Evolutionary conservation across 2,888 invertebrate genomes (phyloP), one percentile per base, ranked within the genome.

Genomic region (Eledone cirrhosa): DNA sequence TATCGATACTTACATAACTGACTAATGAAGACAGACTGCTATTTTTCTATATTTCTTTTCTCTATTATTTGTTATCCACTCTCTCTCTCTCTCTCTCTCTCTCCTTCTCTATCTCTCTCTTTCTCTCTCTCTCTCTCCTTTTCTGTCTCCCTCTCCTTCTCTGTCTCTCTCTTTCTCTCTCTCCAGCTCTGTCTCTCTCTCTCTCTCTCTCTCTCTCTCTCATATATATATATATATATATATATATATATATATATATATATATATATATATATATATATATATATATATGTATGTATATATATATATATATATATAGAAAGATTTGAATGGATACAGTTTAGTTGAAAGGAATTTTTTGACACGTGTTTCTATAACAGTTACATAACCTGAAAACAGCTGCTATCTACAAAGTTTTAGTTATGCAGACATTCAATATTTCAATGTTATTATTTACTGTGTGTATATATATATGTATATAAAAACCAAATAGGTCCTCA

Each of bases 191-290:
- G n/a, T 63, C 63, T 11, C 63, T 63, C 63, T 63, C 63, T n/a
- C 63, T 63, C 63, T 63, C 63, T 63, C 63, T 63, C 1, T 63
- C 22, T 63, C 63, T 63, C 63, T 63, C 63, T 24, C 1, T 27
- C 22, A 65, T n/a, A 27, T 19, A 65, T 65, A n/a, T 65, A 65
- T n/a, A n/a, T 65, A 65, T 8, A 65, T 65, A n/a, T n/a, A 65
- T 65, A n/a, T 65, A n/a, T n/a, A n/a, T n/a, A 0, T 65, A 1
- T 65, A n/a, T 65, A n/a, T 65, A n/a, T 65, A 19, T 65, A 7
- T 65, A n/a, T 65, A 27, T 63, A 63, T 63, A 63, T 63, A 63
- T 63, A 63, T 63, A 63, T 63, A 63, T 63, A 63, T 63, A 63
- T 63, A 63, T 63, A 63, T 63, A 63, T 63, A 63, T 63, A 63